Percentiles rank a stretch among this genome's conserved stretches.
These are phyloP conservation scores for Caenorhabditis drosophilae DNA, from an alignment of 2,888 invertebrate genomes.

Conservation along the genomic window DNA sequence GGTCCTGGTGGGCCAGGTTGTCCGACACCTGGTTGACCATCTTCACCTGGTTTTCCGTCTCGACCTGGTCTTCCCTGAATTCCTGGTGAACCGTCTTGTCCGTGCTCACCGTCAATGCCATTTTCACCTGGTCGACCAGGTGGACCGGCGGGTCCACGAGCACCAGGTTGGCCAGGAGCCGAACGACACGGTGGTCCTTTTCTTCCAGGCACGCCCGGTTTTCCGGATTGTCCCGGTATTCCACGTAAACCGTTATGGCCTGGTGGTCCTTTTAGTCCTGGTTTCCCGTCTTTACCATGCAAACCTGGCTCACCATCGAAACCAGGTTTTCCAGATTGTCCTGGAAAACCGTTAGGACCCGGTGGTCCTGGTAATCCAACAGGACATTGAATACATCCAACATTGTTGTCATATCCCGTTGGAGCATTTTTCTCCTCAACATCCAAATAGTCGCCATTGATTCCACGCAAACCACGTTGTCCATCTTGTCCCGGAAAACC, in stretches of 20 bases:
- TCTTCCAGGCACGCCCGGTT: constrained; percentile 26
- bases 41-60: constrained; percentile 30
- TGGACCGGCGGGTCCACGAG: constrained; percentile 19
- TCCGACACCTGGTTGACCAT: constrained; percentile 27
- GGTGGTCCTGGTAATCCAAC: constrained; percentile 33
- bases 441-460: constrained; percentile 26
- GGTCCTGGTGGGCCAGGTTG: constrained; percentile 33
- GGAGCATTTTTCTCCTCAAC: constrained; percentile 7
- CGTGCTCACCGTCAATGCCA: constrained; percentile 39
- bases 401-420: constrained; percentile 14
- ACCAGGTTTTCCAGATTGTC: constrained; percentile 35
- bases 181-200: constrained; percentile 24
- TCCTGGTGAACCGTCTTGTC: constrained; percentile 40
- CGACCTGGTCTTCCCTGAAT: constrained; percentile 36
- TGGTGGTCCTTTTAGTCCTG: constrained; percentile 29
- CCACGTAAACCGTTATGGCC: constrained; percentile 32
- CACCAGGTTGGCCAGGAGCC: constrained; percentile 34
- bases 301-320: constrained; percentile 28
- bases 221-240: constrained; percentile 29
- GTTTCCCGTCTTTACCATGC: constrained; percentile 32
- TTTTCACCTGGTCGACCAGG: constrained; percentile 31
- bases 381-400: constrained; percentile 35
- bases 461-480: constrained; percentile 29
- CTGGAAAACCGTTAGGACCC: constrained; percentile 34
- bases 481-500: constrained; percentile 44